phyloP scores from a whole-genome alignment of 2,888 invertebrate species.

The Craniophora ligustri region DNA sequence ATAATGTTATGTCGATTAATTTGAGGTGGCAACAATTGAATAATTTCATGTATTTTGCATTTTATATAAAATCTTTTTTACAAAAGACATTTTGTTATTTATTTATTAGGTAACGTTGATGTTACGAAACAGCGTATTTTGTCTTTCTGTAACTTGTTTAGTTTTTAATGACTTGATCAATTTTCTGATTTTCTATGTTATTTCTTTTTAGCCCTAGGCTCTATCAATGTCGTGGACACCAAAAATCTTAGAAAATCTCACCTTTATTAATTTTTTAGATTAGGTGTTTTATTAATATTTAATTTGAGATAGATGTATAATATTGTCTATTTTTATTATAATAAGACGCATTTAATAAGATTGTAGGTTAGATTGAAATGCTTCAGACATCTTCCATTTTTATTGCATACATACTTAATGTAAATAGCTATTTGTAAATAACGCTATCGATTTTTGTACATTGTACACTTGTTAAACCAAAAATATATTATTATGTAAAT shows the following conservation, averaged over 20 bases:
- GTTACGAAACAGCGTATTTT: no score
- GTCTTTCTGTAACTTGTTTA: neutral
- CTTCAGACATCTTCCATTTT: constrained; percentile 53
- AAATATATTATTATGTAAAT: constrained; percentile 60
- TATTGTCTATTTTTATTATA: constrained; percentile 36
- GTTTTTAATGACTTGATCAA: neutral
- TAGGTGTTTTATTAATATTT: constrained; percentile 21
- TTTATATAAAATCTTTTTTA: constrained; percentile 1
- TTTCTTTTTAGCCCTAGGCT: constrained; percentile 1
- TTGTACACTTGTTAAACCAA: constrained; percentile 65
- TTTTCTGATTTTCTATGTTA: neutral
- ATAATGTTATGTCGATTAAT: constrained; percentile 8
- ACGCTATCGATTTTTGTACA: constrained; percentile 60
- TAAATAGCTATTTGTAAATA: constrained; percentile 62
- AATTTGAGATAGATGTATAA: constrained; percentile 29
- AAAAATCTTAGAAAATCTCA: constrained; percentile 20
- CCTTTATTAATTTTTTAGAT: constrained; percentile 4
- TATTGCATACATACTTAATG: constrained; percentile 53
- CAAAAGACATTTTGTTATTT: constrained; percentile 9
- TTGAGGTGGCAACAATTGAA: constrained; percentile 12
- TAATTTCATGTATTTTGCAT: constrained; percentile 19
- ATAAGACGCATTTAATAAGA: constrained; percentile 50
- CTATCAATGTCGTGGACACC: constrained; percentile 34
- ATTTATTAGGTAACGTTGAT: neutral
- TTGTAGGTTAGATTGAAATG: constrained; percentile 41